Evolutionary conservation across 2,888 invertebrate genomes (phyloP).

Genomic region (Ceriagrion tenellum): DNA sequence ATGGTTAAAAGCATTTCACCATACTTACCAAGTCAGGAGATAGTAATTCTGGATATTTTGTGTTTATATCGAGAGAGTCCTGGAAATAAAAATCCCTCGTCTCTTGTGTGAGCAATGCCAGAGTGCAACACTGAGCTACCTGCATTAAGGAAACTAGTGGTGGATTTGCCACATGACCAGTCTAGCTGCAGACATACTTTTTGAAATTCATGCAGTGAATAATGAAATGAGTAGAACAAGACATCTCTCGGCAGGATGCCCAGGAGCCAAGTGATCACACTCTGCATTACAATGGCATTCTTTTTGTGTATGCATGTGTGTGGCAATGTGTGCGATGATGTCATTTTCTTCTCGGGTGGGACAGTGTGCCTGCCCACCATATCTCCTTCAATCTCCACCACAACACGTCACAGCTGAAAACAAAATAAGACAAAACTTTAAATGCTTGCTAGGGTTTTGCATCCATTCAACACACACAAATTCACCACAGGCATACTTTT

Average conservation of each 20-base stretch:
- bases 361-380: slow-evolving; percentile 53
- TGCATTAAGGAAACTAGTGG: not conserved
- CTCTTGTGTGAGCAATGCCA: slow-evolving; percentile 56
- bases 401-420: slow-evolving; percentile 67
- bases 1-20: slow-evolving; percentile 66
- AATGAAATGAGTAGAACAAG: not conserved
- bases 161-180: not conserved
- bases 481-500: slow-evolving; percentile 66
- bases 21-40: slow-evolving; percentile 66
- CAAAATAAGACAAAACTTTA: slow-evolving; percentile 64
- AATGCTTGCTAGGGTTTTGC: slow-evolving; percentile 54
- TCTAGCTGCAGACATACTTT: not conserved
- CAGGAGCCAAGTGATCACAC: slow-evolving; percentile 45
- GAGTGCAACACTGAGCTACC: slow-evolving; percentile 50
- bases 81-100: slow-evolving; percentile 64
- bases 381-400: slow-evolving; percentile 65
- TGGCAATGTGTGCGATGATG: slow-evolving; percentile 47
- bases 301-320: slow-evolving; percentile 38
- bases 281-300: slow-evolving; percentile 52
- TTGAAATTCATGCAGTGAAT: not conserved
- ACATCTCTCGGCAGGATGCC: not conserved
- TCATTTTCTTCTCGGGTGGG: slow-evolving; percentile 56
- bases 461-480: slow-evolving; percentile 63
- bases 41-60: slow-evolving; percentile 67
- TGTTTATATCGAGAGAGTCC: slow-evolving; percentile 62